A percentile compares a stretch with the other conserved stretches of the same genome.
These are phyloP conservation scores for Brachyalestes nurse DNA, from an alignment of 2,797 vertebrate genomes.

Conservation along the genomic window DNA sequence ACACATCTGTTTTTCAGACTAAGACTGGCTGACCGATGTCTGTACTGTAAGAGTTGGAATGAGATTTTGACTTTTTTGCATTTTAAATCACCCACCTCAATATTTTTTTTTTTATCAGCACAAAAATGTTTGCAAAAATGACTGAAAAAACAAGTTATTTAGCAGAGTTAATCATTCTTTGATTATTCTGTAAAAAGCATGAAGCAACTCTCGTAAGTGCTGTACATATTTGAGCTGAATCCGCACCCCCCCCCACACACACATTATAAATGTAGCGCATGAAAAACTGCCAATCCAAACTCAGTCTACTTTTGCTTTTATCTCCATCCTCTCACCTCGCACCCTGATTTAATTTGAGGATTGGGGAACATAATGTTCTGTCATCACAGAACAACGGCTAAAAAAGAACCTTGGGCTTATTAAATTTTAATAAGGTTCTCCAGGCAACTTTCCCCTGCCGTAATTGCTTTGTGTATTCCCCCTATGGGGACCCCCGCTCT, in stretches of 20 bases:
- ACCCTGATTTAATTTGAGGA: slow-evolving; percentile 63
- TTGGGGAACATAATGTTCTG: slow-evolving; percentile 57
- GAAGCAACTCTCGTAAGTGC: background rate
- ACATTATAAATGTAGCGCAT: slow-evolving; percentile 19
- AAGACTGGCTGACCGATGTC: background rate
- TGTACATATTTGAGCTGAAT: background rate
- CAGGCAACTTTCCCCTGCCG: slow-evolving; percentile 58
- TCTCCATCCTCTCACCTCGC: slow-evolving; percentile 27
- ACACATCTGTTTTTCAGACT: background rate
- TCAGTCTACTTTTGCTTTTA: slow-evolving; percentile 34
- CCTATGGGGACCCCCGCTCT: slow-evolving; percentile 59
- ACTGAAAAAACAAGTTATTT: background rate
- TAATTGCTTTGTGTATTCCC: slow-evolving; percentile 70
- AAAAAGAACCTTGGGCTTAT: slow-evolving; percentile 65
- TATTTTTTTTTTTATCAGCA: background rate
- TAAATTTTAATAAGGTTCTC: slow-evolving; percentile 68
- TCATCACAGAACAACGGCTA: slow-evolving; percentile 57
- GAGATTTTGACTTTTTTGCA: background rate
- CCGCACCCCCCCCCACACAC: background rate
- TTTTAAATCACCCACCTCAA: background rate
- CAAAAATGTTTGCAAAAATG: slow-evolving; percentile 13
- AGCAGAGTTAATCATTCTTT: slow-evolving; percentile 3
- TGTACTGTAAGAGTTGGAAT: background rate
- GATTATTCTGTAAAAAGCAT: background rate
- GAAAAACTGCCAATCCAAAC: slow-evolving; percentile 31